Conservation (phyloP, 2,888 invertebrate species). For the Amblyteles armatorius region DNA sequence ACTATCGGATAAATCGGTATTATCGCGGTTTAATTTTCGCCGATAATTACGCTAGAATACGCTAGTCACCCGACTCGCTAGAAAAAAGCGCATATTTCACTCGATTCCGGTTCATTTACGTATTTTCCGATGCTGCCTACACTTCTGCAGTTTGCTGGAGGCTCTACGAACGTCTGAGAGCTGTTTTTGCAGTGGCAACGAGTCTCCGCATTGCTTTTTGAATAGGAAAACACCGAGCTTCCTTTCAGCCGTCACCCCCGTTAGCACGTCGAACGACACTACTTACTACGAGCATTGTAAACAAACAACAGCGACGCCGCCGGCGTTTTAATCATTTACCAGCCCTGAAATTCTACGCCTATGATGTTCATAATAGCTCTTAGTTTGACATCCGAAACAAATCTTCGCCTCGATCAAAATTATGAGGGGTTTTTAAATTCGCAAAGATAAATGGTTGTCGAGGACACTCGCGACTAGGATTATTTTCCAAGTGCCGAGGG, state of each 20-base stretch:
- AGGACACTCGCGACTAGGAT: neutral
- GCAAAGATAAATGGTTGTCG: neutral
- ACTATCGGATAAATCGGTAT: neutral
- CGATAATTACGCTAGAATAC: neutral
- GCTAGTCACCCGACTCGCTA: neutral
- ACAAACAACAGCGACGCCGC: neutral
- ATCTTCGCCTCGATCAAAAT: neutral
- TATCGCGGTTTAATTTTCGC: neutral
- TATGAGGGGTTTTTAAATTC: neutral
- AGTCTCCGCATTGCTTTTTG: neutral
- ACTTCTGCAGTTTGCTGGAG: neutral
- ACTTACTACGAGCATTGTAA: neutral
- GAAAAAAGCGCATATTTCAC: neutral
- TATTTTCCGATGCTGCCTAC: conserved; percentile 4
- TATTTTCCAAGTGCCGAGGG: neutral
- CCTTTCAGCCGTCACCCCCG: neutral
- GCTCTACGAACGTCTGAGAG: neutral
- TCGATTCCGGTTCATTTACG: neutral
- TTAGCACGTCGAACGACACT: neutral
- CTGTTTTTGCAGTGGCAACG: neutral
- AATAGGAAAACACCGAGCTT: neutral
- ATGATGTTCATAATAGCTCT: neutral
- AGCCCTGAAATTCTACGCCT: too few species aligned
- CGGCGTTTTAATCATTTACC: too few species aligned
- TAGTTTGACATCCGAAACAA: neutral